Evolutionary conservation across 1,140 invertebrate genomes (phyloP).

Genomic region (Pygmarrhopalites habei): DNA sequence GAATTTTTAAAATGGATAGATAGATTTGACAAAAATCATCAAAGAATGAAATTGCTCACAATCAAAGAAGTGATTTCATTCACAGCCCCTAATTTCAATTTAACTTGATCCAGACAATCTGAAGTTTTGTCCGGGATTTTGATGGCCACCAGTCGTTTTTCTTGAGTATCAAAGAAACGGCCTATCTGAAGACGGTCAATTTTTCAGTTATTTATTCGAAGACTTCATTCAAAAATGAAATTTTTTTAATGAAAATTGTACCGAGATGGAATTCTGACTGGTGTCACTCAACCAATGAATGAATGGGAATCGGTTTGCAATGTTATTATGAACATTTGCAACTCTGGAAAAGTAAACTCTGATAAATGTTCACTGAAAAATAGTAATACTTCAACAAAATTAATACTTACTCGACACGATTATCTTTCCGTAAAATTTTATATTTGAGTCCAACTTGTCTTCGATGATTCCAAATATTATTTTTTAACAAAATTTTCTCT

Average conservation of each 20-base stretch:
- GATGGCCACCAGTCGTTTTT: constrained; percentile 17
- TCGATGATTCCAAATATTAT: not conserved
- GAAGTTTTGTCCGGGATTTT: constrained; percentile 10
- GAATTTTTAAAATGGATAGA: too few relatives aligned
- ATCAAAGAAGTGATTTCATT: constrained; percentile 19
- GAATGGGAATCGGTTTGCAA: not conserved
- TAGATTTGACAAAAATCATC: too few relatives aligned
- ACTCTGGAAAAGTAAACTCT: too few relatives aligned
- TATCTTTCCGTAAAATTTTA: constrained; percentile 1
- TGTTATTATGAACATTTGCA: too few relatives aligned
- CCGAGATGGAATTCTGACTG: too few relatives aligned
- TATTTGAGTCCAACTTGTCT: not conserved
- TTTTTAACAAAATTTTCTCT: not conserved
- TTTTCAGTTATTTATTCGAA: too few relatives aligned
- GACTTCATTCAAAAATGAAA: too few relatives aligned
- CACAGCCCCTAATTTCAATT: constrained; percentile 20
- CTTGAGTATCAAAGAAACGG: constrained; percentile 18
- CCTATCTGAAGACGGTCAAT: constrained; percentile 24
- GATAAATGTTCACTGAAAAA: too few relatives aligned
- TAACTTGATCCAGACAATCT: not conserved
- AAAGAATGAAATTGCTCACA: constrained; percentile 7
- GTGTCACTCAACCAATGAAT: constrained; percentile 11
- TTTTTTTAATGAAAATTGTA: too few relatives aligned
- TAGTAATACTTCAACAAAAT: not conserved
- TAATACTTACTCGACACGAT: not conserved